These are phyloP conservation scores for Lagenorhynchus albirostris DNA, from an alignment of 2,113 vertebrate genomes.

Conservation along the genomic window DNA sequence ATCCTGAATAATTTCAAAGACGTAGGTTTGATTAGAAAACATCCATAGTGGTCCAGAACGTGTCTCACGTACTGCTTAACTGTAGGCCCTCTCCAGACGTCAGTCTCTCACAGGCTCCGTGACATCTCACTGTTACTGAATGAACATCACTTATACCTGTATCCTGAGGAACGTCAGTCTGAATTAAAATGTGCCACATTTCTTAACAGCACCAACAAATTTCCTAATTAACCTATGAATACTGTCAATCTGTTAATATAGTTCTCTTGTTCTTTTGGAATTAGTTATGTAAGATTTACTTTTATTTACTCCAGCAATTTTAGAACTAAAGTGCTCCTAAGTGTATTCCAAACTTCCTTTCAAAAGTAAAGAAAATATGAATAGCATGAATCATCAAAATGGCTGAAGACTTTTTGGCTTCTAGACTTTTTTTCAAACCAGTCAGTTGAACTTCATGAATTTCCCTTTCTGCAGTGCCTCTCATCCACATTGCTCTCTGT, in stretches of 20 bases:
- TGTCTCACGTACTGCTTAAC: background rate
- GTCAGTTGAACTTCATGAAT: background rate
- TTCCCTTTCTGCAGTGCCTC: background rate
- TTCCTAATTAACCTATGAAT: conserved; percentile 72
- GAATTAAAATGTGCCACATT: conserved; percentile 55
- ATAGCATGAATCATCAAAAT: background rate
- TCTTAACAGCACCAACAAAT: conserved; percentile 54
- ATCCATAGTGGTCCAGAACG: background rate
- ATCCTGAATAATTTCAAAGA: background rate
- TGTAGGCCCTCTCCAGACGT: background rate
- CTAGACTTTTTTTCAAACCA: background rate
- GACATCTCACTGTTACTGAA: conserved; percentile 16
- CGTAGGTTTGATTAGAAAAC: background rate
- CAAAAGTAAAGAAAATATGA: conserved; percentile 39
- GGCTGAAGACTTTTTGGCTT: background rate
- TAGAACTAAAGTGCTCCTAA: conserved; percentile 3
- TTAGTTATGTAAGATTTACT: conserved; percentile 49
- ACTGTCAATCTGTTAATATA: conserved; percentile 66
- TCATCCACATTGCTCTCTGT: background rate
- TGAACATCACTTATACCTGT: conserved; percentile 40
- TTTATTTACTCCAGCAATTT: conserved; percentile 52
- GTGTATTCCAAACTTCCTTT: conserved; percentile 22
- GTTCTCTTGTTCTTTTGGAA: conserved; percentile 59
- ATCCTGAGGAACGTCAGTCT: conserved; percentile 49
- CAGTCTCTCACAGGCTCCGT: background rate